Evolutionary conservation across 2,113 vertebrate genomes (phyloP), one percentile per base, ranked within the genome.

Genomic region (Lepisosteus osseus): DNA sequence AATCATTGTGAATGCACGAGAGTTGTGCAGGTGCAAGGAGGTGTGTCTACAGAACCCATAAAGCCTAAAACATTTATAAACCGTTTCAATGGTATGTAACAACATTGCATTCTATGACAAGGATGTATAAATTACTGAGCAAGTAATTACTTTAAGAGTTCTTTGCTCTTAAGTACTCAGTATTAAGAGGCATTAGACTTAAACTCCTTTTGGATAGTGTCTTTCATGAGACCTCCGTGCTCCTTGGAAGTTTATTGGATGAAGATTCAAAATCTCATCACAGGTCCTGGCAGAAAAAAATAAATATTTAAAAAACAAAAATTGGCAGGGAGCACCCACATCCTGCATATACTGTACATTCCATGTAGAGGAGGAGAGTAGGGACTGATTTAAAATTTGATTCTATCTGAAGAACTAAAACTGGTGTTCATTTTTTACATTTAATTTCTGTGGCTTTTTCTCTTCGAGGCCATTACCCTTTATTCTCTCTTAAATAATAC

Each of bases 131-230:
- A 51, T 51, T 6, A 51, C 5, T 51, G 47, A 9, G 47, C 47
- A 51, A 51, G 47, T 9, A 3, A 44, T 78, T 71, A 71, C 69
- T 70, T 80, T 73, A 74, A 73, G 79, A 83, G 59, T 68, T 67
- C 71, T 64, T 62, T 12, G 47, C 17, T 62, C 47, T 73, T 75
- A 79, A 74, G 79, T 70, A 70, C 73, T 86, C 82, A 80, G 79
- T 70, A 76, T 76, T 87, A 87, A 88, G 83, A 62, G 67, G 84
- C 69, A 85, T 91, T 87, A 85, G 70, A 15, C 0, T 12, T 15
- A 43, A 51, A 69, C 71, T 44, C 67, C 79, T 79, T 84, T 89
- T 85, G 87, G 80, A 80, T 64, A 68, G 14, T 0, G 82, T 70
- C 67, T 54, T 6, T 64, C 83, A 86, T 77, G 74, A 85, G 85